Base-by-base conservation (phyloP, 92 coral and sea anemone species). In the Pocillopora meandrina region DNA sequence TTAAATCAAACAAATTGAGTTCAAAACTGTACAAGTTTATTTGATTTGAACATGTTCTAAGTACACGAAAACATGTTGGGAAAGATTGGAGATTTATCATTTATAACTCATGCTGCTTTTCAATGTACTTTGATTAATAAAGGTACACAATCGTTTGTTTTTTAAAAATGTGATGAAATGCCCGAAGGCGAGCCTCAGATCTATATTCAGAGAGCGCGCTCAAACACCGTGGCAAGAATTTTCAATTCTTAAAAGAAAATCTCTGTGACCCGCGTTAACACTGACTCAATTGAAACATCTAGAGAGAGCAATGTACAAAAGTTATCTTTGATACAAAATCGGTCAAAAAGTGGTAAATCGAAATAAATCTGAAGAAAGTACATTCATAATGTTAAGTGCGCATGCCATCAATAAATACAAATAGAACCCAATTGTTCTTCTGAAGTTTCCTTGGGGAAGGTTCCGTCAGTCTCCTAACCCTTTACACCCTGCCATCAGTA, bases 241-340 rank as follows among this genome's bases (percentile, higher is more conserved):
- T 7, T 42, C 52, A 42, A 42, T 42, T 42, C 52, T 42, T 42
- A 42, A 21, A 11, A n/a, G 69, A 10, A 21, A 17, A 21, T 19
- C 33, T n/a, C 62, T 59, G 8, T 21, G 26, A 8, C 31, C 5
- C 35, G 33, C 33, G 20, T 56, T 13, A 26, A 76, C 68, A 33
- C 61, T 60, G 15, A 60, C 15, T 76, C 61, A 4, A 76, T 31
- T 31, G 58, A 58, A 61, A 76, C 10, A 59, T 17, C 31, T 16
- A 76, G 2, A 5, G 13, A 13, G 61, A 76, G 20, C 23, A 21
- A 74, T 56, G 21, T 76, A 76, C 67, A 76, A 76, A 76, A 60
- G 13, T 15, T 76, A 76, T 10, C 55, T 60, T 31, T 60, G 56
- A 75, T 76, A 76, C 80, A 34, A 61, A 76, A 59, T 76, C 56